Base-by-base conservation (phyloP, 1,140 invertebrate genomes). In the Streblospio benedicti region DNA sequence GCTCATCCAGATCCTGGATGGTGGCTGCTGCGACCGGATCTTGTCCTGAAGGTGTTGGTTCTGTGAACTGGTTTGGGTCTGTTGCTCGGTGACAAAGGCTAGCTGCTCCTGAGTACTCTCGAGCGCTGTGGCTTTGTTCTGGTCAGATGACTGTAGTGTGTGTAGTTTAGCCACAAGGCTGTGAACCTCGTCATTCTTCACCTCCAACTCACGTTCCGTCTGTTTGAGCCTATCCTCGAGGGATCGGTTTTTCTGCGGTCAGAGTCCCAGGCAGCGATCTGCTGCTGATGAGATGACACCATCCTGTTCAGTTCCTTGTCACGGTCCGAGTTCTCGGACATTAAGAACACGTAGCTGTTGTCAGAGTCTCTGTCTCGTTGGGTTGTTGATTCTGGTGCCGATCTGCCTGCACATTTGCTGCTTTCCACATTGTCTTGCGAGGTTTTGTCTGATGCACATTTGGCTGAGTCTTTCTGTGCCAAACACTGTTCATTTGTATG, bases 241-340 rank as follows among this genome's bases (percentile, higher is more conserved):
- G 0, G 33, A 20, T 3, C 56, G 32, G 0, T 73, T 49, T 43
- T 68, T 63, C 18, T 71, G 61, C 68, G 55, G 60, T 74, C 72
- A 20, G 69, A 62, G 59, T 74, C 70, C 72, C 72, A 74, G n/a
- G 69, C 68, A 49, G 65, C 27, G 38, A 73, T 57, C 59, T 74
- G 72, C 23, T 68, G 63, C 44, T 72, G 70, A 47, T 74, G 72
- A 6, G 70, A 64, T 2, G 57, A 30, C 27, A 69, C 65, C 65
- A 74, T 70, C 27, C 71, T 70, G 55, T 73, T 74, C 0, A 74
- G 62, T 56, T 74, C 72, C 4, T 64, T 58, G 47, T 74, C 72
- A 1, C 72, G 62, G 45, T 71, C 69, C 12, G 58, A 55, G 45
- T 73, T 57, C 56, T 74, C 72, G 4, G 59, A n/a, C n/a, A n/a